phyloP scores from a whole-genome alignment of 2,797 vertebrate species.

The Eremophila alpestris region DNA sequence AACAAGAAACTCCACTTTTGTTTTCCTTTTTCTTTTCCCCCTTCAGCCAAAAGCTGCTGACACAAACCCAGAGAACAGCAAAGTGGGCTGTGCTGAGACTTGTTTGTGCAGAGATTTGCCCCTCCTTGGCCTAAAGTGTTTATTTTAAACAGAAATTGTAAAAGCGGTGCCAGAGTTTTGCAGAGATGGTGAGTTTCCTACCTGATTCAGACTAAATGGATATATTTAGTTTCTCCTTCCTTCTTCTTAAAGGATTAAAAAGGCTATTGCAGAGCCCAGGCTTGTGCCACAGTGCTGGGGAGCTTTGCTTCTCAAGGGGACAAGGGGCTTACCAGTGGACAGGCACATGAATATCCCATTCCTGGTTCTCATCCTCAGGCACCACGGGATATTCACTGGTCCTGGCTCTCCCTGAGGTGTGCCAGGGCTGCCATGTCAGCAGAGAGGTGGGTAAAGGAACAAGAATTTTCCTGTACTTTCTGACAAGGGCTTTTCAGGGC shows the following conservation, averaged over 20 bases:
- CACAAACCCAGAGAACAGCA: background rate
- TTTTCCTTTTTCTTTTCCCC: background rate
- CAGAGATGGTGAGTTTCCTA: background rate
- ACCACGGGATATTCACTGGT: background rate
- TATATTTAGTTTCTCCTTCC: background rate
- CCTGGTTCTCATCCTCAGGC: background rate
- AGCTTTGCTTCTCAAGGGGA: background rate
- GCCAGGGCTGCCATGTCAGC: background rate
- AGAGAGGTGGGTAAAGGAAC: background rate
- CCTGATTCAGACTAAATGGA: background rate
- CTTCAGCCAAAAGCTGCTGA: background rate
- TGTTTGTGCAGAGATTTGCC: background rate
- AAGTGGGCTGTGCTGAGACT: background rate
- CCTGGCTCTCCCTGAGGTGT: background rate
- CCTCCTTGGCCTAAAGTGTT: background rate
- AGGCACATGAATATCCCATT: background rate
- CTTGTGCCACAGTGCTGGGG: background rate
- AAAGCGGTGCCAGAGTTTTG: background rate
- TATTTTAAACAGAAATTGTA: background rate
- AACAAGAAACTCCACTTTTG: background rate
- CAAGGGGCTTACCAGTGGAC: accelerated
- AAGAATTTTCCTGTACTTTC: background rate
- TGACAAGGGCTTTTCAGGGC: background rate
- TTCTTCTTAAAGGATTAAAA: background rate
- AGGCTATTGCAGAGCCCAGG: background rate